A percentile compares a stretch with the other conserved stretches of the same genome.
Evolutionary conservation across 2,797 vertebrate genomes (phyloP).

Genomic region (Enteromius fasciolatus): DNA sequence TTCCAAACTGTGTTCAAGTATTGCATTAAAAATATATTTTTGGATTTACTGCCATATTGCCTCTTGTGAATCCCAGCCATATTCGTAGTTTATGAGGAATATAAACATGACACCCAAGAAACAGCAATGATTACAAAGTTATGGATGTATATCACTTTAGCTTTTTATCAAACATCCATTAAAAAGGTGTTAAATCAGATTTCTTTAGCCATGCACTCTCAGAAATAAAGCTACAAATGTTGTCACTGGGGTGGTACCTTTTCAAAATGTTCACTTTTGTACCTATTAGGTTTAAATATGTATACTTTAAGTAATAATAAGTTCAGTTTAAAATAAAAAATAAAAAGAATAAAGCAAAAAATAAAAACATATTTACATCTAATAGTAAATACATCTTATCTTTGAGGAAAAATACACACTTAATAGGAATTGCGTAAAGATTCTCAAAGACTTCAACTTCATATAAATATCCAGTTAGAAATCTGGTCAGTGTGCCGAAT

Average conservation of each 20-base stretch:
- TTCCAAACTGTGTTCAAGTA: not conserved
- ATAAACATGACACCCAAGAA: not conserved
- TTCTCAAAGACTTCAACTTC: constrained; percentile 12
- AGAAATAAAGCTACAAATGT: no score
- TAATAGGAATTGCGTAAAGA: not conserved
- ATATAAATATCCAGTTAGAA: constrained; percentile 19
- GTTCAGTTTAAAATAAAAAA: not conserved
- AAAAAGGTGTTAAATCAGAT: not conserved
- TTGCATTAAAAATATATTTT: not conserved
- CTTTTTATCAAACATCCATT: not conserved
- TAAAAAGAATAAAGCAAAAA: not conserved
- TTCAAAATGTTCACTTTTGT: no score
- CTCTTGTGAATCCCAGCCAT: not conserved
- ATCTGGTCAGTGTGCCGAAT: constrained; percentile 10
- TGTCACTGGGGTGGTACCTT: no score
- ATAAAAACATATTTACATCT: not conserved
- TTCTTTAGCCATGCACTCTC: no score
- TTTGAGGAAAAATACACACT: not conserved
- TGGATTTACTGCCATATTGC: not conserved
- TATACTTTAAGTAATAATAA: no score
- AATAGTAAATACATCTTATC: not conserved
- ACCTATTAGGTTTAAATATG: no score
- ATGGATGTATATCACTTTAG: not conserved
- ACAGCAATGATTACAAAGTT: not conserved
- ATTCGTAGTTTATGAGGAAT: not conserved